phyloP scores from a whole-genome alignment of 2,113 vertebrate species.

The Dipodomys stephensi region DNA sequence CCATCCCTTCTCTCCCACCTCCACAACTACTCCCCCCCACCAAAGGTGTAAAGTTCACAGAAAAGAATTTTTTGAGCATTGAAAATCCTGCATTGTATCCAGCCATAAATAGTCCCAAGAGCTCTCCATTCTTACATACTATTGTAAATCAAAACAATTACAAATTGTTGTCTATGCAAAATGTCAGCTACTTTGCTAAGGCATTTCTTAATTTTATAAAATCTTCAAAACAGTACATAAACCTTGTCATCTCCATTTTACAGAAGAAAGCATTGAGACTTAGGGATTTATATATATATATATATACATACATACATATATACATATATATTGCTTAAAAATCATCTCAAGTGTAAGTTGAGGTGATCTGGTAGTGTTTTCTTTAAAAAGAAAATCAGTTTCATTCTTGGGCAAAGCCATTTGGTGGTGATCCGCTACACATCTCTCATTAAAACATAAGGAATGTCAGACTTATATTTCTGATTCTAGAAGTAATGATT shows the following conservation, averaged over 20 bases:
- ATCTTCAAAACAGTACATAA: background rate
- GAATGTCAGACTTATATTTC: background rate
- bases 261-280: background rate
- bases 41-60: no score
- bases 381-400: background rate
- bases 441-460: background rate
- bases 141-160: constrained; percentile 2
- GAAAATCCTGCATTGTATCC: background rate
- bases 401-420: background rate
- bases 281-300: background rate
- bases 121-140: background rate
- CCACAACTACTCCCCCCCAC: no score
- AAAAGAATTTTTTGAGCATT: background rate
- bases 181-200: background rate
- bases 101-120: constrained; percentile 15
- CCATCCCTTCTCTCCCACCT: no score
- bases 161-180: background rate
- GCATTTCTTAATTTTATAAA: background rate
- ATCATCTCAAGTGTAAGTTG: background rate
- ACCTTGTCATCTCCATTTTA: background rate
- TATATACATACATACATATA: background rate
- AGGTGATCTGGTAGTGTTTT: background rate
- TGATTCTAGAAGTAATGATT: constrained; percentile 10
- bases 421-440: background rate
- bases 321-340: background rate